phyloP scores from a whole-genome alignment of 2,797 vertebrate species.

The Sebastes alutus region DNA sequence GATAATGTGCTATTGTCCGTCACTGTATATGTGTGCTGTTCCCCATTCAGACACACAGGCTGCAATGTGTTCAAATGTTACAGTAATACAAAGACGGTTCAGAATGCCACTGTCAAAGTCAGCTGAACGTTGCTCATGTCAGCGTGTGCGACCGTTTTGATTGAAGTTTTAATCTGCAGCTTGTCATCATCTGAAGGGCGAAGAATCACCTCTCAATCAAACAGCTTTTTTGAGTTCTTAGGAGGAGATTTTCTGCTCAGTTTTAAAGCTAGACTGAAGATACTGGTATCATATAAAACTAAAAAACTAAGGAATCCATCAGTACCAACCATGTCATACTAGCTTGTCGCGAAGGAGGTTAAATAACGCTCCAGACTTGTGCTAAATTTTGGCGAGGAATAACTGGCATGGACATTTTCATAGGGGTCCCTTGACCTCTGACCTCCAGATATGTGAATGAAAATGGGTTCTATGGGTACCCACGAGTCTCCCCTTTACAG shows the following conservation, averaged over 20 bases:
- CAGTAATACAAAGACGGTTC: neutral
- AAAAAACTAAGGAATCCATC: fast-evolving
- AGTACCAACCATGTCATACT: no score
- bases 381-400: fast-evolving
- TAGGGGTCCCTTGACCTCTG: no score
- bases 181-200: neutral
- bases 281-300: no score
- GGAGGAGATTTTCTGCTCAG: neutral
- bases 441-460: no score
- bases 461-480: no score
- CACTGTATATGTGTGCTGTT: slow-evolving; percentile 11
- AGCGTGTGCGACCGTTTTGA: neutral
- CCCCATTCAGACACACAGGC: slow-evolving; percentile 15
- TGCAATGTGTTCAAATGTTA: neutral
- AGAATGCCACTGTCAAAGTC: neutral
- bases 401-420: fast-evolving
- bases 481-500: no score
- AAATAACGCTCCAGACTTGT: fast-evolving
- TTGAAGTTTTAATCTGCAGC: neutral
- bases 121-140: neutral
- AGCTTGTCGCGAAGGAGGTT: no score
- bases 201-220: neutral
- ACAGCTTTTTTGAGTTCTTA: neutral
- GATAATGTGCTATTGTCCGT: slow-evolving; percentile 66
- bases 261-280: no score